phyloP scores from a whole-genome alignment of 2,888 invertebrate species.

The Hydroisotoma schaefferi region DNA sequence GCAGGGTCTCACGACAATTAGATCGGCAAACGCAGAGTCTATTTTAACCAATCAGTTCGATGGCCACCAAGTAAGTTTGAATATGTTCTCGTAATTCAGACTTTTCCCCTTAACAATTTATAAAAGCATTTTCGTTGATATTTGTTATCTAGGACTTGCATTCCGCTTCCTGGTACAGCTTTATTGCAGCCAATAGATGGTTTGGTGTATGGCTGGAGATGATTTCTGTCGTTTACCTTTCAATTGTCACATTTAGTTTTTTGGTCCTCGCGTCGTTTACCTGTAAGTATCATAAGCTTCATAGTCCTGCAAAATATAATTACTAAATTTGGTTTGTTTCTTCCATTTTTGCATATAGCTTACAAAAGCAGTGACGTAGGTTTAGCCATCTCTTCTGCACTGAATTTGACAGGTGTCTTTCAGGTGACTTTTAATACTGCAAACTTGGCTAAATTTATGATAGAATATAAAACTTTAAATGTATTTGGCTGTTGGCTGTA shows the following conservation, averaged over 20 bases:
- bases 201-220: slow-evolving; percentile 91
- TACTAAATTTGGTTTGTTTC: too few relatives aligned
- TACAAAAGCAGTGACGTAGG: slow-evolving; percentile 36
- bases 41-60: slow-evolving; percentile 74
- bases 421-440: slow-evolving; percentile 55
- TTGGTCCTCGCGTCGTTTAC: slow-evolving; percentile 10
- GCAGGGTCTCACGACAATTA: slow-evolving; percentile 84
- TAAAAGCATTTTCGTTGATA: neutral
- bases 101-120: too few relatives aligned
- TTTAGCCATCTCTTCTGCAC: slow-evolving; percentile 44
- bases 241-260: slow-evolving; percentile 67
- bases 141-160: slow-evolving; percentile 55
- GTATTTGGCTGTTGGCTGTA: too few relatives aligned
- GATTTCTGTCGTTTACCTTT: slow-evolving; percentile 80
- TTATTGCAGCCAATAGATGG: slow-evolving; percentile 83
- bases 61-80: slow-evolving; percentile 59
- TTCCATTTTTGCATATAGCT: neutral
- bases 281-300: slow-evolving; percentile 1
- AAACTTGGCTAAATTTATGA: too few relatives aligned
- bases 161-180: slow-evolving; percentile 87
- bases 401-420: slow-evolving; percentile 38
- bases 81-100: neutral
- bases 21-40: slow-evolving; percentile 78
- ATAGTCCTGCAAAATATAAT: neutral
- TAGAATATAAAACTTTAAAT: too few relatives aligned